A percentile compares a stretch with the other conserved stretches of the same genome.
Conservation (phyloP, 2,113 vertebrate genomes). For the Gorilla gorilla region DNA sequence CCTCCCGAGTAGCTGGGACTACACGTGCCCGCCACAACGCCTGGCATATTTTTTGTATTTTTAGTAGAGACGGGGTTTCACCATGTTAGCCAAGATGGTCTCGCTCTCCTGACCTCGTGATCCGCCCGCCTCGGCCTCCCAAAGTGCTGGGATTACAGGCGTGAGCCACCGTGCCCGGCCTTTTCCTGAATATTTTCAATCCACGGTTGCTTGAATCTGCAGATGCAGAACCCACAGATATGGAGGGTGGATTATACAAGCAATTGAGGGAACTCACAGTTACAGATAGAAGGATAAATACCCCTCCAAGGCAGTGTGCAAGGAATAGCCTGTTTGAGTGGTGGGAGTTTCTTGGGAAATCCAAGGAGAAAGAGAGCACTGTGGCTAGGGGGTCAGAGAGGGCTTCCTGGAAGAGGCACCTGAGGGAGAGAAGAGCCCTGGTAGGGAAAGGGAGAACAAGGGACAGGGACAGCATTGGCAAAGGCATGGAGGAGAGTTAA, state of each 20-base stretch:
- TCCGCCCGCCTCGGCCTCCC: no score
- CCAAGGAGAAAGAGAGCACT: background rate
- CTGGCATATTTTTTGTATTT: no score
- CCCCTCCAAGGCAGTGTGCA: background rate
- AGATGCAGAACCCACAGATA: background rate
- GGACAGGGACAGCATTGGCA: background rate
- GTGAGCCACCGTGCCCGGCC: no score
- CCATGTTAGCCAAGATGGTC: no score
- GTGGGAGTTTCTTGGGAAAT: background rate
- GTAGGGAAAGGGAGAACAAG: background rate
- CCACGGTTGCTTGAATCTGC: background rate
- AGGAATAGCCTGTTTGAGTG: background rate
- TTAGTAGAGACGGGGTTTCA: no score
- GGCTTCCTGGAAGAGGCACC: background rate
- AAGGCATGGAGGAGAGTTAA: background rate
- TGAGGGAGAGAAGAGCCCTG: background rate
- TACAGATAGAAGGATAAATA: background rate
- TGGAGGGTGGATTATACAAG: background rate
- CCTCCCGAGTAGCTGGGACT: no score
- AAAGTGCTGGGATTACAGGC: no score
- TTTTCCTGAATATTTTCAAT: background rate
- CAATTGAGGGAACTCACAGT: background rate
- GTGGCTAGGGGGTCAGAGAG: background rate
- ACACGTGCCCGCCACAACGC: no score
- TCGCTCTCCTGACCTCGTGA: no score